These are phyloP conservation scores for Amazona ochrocephala DNA, from an alignment of 2,797 vertebrate species.

Conservation along the genomic window DNA sequence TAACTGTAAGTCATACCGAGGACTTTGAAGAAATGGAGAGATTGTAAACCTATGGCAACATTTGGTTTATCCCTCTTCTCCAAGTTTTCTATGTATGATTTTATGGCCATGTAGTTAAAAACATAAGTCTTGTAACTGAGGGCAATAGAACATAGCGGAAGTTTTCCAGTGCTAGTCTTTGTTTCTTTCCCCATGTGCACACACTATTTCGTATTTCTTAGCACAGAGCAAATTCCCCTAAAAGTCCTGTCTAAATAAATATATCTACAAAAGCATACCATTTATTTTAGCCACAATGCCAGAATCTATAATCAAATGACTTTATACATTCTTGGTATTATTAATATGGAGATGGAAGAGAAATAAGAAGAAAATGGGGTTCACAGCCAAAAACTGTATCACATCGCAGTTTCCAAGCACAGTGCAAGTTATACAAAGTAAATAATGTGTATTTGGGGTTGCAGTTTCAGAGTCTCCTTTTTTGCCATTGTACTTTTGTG, in stretches of 20 bases:
- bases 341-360: not conserved
- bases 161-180: not conserved
- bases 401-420: not conserved
- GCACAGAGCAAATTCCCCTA: not conserved
- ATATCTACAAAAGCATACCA: not conserved
- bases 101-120: not conserved
- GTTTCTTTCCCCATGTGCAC: not conserved
- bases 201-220: not conserved
- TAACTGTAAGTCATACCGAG: not conserved
- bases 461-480: not conserved
- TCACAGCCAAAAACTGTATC: not conserved
- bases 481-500: not conserved
- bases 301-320: not conserved
- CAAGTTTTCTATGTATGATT: not conserved
- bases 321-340: not conserved
- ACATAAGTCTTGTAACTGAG: slow-evolving; percentile 3
- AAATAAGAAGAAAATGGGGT: not conserved
- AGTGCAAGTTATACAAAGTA: not conserved
- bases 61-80: not conserved
- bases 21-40: not conserved
- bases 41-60: not conserved
- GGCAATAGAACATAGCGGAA: not conserved
- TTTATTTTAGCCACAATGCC: not conserved
- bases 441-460: not conserved
- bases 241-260: not conserved